Percentiles rank a stretch among this genome's conserved stretches.
phyloP scores from a whole-genome alignment of 2,888 invertebrate species.

The Antheraea assamensis region DNA sequence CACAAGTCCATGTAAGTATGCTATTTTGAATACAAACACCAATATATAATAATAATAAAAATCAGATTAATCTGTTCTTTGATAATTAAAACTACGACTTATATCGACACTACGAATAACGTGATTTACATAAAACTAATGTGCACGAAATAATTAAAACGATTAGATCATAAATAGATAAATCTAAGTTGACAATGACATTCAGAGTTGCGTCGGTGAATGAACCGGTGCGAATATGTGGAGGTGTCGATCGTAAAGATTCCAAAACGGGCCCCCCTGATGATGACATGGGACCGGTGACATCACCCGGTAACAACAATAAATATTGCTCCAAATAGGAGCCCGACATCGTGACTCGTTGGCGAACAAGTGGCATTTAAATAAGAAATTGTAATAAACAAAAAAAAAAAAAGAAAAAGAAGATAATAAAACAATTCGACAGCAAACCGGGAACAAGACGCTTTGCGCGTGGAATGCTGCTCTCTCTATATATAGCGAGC shows the following conservation, averaged over 20 bases:
- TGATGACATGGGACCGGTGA: conserved; percentile 67
- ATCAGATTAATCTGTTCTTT: background rate
- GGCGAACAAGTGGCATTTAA: conserved; percentile 58
- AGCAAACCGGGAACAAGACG: conserved; percentile 60
- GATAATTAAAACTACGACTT: background rate
- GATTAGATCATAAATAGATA: conserved; percentile 52
- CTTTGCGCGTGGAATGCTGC: conserved; percentile 65
- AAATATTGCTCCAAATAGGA: conserved; percentile 60
- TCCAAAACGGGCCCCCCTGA: conserved; percentile 70
- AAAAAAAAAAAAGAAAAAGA: too few relatives aligned
- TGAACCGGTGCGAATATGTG: conserved; percentile 73
- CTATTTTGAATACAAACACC: conserved; percentile 26
- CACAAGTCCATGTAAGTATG: conserved; percentile 20
- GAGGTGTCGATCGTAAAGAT: conserved; percentile 77
- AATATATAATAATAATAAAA: conserved; percentile 1
- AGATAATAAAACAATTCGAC: conserved; percentile 67
- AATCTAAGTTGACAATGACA: conserved; percentile 63
- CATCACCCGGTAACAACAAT: conserved; percentile 64
- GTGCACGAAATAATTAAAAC: conserved; percentile 10
- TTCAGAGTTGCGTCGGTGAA: conserved; percentile 67
- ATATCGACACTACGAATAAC: background rate
- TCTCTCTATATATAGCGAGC: conserved; percentile 74
- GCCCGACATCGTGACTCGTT: conserved; percentile 37
- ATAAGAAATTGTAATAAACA: conserved; percentile 61
- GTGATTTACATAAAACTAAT: background rate